These are phyloP conservation scores for Micromesistius poutassou DNA, from an alignment of 2,797 vertebrate genomes.

Conservation along the genomic window DNA sequence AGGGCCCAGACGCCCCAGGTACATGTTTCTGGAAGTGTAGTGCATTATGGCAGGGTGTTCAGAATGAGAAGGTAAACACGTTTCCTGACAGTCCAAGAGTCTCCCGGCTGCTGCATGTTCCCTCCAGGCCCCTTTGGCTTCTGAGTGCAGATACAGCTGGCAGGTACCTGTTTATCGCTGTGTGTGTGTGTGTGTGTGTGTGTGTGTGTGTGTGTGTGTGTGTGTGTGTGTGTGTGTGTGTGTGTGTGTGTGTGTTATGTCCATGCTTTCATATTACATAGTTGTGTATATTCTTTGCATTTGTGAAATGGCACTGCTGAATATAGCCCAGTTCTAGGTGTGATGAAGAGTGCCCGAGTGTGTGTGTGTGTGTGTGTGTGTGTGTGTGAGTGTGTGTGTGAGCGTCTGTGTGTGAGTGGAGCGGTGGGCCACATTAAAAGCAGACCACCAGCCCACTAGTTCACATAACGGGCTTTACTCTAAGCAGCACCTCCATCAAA, in stretches of 20 bases:
- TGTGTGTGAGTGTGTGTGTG: neutral
- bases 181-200: neutral
- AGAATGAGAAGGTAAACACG: slow-evolving; percentile 65
- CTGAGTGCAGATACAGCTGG: slow-evolving; percentile 20
- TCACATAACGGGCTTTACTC: slow-evolving; percentile 39
- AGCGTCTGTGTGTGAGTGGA: slow-evolving; percentile 29
- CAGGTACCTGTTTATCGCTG: slow-evolving; percentile 10
- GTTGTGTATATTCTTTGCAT: neutral
- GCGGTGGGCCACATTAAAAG: slow-evolving; percentile 65
- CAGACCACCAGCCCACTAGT: slow-evolving; percentile 13
- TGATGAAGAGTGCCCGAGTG: neutral
- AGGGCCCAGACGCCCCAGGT: slow-evolving; percentile 38
- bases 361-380: neutral
- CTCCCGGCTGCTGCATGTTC: slow-evolving; percentile 49
- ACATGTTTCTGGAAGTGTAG: slow-evolving; percentile 47
- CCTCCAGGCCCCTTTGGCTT: slow-evolving; percentile 43
- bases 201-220: slow-evolving; percentile 10
- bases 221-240: neutral
- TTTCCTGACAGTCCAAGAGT: slow-evolving; percentile 67
- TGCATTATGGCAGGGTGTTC: slow-evolving; percentile 36
- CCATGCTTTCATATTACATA: neutral
- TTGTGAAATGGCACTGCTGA: slow-evolving; percentile 16
- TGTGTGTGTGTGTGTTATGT: slow-evolving; percentile 11
- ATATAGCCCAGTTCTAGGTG: neutral
- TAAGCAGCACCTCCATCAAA: slow-evolving; percentile 51